These are phyloP conservation scores for Caenorhabditis virilis DNA, from an alignment of 2,888 invertebrate species.

Conservation along the genomic window DNA sequence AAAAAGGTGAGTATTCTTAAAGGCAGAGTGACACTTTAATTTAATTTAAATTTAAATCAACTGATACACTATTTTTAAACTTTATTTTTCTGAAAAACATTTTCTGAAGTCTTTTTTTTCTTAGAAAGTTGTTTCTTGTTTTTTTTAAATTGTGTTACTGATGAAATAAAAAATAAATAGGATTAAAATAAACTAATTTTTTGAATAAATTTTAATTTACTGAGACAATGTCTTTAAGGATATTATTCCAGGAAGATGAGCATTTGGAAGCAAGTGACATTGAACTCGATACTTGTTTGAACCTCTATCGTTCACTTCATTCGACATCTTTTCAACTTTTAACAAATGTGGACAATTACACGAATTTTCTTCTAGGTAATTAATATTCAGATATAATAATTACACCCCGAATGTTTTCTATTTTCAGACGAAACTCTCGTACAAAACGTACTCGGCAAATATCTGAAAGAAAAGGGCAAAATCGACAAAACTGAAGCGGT, in stretches of 20 bases:
- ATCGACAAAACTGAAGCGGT: constrained; percentile 79
- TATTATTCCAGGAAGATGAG: constrained; percentile 79
- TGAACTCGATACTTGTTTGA: constrained; percentile 92
- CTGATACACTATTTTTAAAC: too few relatives aligned
- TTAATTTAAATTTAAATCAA: background rate
- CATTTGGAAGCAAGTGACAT: constrained; percentile 94
- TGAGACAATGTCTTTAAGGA: background rate
- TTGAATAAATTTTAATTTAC: background rate
- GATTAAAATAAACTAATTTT: background rate
- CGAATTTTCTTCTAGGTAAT: constrained; percentile 84
- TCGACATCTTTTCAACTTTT: constrained; percentile 71
- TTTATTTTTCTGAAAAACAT: too few relatives aligned
- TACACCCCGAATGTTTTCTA: background rate
- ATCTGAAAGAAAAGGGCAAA: constrained; percentile 90
- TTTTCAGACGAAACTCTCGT: constrained; percentile 83
- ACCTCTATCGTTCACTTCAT: constrained; percentile 72
- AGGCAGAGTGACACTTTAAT: too few relatives aligned
- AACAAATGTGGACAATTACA: constrained; percentile 72
- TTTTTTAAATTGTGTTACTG: too few relatives aligned
- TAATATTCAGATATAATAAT: background rate
- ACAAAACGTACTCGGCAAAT: constrained; percentile 90
- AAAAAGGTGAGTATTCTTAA: too few relatives aligned
- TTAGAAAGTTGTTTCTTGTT: too few relatives aligned
- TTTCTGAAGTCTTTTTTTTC: too few relatives aligned
- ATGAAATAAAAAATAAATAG: too few relatives aligned